Conservation (phyloP, 2,113 vertebrate species). For the Muscicapa adusta region DNA sequence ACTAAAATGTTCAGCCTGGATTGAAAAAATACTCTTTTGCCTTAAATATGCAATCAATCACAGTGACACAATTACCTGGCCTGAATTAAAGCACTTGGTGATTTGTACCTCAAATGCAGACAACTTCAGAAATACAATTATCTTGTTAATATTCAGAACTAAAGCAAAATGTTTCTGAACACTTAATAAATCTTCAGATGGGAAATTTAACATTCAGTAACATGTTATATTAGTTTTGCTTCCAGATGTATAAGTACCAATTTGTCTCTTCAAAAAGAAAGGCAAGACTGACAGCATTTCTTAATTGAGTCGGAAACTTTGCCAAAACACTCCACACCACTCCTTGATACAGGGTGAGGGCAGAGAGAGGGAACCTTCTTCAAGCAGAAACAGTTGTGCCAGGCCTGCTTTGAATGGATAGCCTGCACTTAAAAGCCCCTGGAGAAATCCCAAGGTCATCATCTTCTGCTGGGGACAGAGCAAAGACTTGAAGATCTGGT, state of each 20-base stretch:
- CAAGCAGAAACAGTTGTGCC: not conserved
- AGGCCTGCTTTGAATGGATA: not conserved
- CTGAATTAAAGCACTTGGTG: not conserved
- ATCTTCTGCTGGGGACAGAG: not conserved
- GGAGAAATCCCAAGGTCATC: not conserved
- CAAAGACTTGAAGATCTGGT: not conserved
- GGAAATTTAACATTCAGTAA: conserved; percentile 19
- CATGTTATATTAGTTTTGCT: conserved; percentile 20
- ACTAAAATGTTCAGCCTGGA: not conserved
- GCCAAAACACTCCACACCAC: not conserved
- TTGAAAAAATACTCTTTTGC: not conserved
- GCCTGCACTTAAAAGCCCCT: not conserved
- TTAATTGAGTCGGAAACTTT: conserved; percentile 7
- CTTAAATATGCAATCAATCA: conserved; percentile 51
- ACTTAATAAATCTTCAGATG: conserved; percentile 36
- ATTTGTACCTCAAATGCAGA: not conserved
- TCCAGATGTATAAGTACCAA: conserved; percentile 18
- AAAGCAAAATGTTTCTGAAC: conserved; percentile 33
- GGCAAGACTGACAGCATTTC: conserved; percentile 3
- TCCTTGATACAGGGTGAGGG: not conserved
- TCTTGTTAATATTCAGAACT: conserved; percentile 42
- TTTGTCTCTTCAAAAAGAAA: conserved; percentile 29
- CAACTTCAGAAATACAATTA: conserved; percentile 13
- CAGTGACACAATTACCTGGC: not conserved
- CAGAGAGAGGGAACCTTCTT: not conserved